A percentile compares a stretch with the other conserved stretches of the same genome.
Evolutionary conservation across 2,797 vertebrate genomes (phyloP).

Genomic region (Phaenicophaeus curvirostris): DNA sequence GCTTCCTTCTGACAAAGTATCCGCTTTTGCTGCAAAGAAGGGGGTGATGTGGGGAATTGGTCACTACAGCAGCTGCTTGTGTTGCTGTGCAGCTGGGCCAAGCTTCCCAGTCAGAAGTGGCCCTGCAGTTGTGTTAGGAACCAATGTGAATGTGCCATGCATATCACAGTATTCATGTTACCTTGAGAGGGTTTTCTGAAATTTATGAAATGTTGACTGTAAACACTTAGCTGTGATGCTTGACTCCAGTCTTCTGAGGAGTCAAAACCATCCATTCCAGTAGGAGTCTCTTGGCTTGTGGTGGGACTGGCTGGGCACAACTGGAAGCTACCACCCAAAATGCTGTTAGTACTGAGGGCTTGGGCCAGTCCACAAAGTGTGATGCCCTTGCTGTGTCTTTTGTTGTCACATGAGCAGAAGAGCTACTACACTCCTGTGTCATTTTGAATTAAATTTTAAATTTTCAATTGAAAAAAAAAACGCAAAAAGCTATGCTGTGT

Average conservation of each 20-base stretch:
- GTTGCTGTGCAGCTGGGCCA: not conserved
- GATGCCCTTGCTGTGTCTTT: rapidly evolving
- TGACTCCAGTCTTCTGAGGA: rapidly evolving
- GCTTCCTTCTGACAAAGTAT: too few species aligned
- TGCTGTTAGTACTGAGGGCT: not conserved
- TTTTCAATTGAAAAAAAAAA: not conserved
- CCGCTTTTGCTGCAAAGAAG: too few species aligned
- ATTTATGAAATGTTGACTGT: rapidly evolving
- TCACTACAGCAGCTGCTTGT: too few species aligned
- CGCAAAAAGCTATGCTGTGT: not conserved
- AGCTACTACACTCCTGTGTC: not conserved
- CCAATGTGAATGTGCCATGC: rapidly evolving
- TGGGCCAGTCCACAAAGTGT: rapidly evolving
- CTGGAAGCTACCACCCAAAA: not conserved
- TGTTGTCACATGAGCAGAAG: too few species aligned
- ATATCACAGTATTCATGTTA: rapidly evolving
- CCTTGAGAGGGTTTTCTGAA: not conserved
- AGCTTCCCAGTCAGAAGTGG: too few species aligned
- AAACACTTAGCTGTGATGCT: rapidly evolving
- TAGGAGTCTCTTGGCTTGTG: not conserved
- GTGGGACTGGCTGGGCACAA: not conserved
- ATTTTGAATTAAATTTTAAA: not conserved
- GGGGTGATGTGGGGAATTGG: too few species aligned
- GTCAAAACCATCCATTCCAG: rapidly evolving
- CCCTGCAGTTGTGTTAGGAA: rapidly evolving